A percentile compares a stretch with the other conserved stretches of the same genome.
Evolutionary conservation across 1,140 invertebrate species (phyloP).

Genomic region (Patella vulgata): DNA sequence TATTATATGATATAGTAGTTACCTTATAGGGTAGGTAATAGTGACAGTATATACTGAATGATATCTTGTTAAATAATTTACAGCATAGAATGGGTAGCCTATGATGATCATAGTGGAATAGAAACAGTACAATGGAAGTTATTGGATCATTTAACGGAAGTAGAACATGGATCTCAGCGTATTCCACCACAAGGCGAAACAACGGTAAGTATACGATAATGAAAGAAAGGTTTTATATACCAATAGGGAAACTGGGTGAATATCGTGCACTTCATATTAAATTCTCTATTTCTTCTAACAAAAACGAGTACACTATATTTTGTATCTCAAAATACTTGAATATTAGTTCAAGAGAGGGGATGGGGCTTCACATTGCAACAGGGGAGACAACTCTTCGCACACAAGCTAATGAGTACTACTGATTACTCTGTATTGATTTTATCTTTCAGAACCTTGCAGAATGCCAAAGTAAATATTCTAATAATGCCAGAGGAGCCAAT

Average conservation of each 20-base stretch:
- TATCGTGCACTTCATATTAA: no score
- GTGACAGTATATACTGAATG: no score
- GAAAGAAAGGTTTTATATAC: not conserved
- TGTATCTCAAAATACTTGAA: no score
- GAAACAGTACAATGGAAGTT: slow-evolving; percentile 34
- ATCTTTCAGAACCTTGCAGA: slow-evolving; percentile 18
- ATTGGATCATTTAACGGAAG: slow-evolving; percentile 31
- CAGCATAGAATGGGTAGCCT: slow-evolving; percentile 43
- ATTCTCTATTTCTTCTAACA: no score
- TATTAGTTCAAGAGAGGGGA: no score
- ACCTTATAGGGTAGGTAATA: no score
- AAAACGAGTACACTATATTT: not conserved
- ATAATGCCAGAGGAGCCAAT: slow-evolving; percentile 23
- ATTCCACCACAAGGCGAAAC: slow-evolving; percentile 25
- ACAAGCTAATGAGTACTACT: no score
- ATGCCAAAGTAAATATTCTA: slow-evolving; percentile 28
- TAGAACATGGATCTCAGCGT: slow-evolving; percentile 33
- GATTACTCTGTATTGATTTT: not conserved
- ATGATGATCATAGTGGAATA: slow-evolving; percentile 41
- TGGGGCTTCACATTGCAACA: no score
- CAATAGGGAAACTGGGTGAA: not conserved
- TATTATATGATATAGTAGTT: no score
- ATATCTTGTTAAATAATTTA: no score
- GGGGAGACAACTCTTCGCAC: no score
- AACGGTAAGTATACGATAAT: slow-evolving; percentile 11